Base-by-base conservation (phyloP, 2,888 invertebrate genomes). In the Endotricha flammealis region DNA sequence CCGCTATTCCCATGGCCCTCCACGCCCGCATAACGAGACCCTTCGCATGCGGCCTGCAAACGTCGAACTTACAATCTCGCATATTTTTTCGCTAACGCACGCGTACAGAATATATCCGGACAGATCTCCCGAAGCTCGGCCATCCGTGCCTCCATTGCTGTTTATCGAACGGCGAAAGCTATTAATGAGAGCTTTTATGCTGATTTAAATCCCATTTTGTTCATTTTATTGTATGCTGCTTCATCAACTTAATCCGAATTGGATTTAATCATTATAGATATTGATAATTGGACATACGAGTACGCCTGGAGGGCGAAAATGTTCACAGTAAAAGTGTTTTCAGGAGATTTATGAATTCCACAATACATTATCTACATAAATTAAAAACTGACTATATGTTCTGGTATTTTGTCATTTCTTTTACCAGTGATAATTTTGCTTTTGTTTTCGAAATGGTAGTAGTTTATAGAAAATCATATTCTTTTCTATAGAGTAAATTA, bases 1-100 rank as follows among this genome's bases (percentile, higher is more conserved):
- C 20, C 20, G 20, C 20, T 7, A 6, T 2, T 24, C 25, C 2
- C 11, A 8, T 25, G 27, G 27, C 32, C 27, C 1, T 16, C 11
- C 32, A 2, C 8, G 13, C 3, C 3, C 32, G 12, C 25, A 24
- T 34, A 38, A 38, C 38, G 29, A 38, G 38, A 24, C 33, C 12
- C 17, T 38, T 38, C 33, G 20, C 10, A 38, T 38, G 38, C 38
- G 29, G 33, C 16, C 12, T 24, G 29, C 29, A 20, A 6, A 29
- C 38, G 13, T 12, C 30, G 20, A 22, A 38, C 38, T 38, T 33
- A 38, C 29, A 38, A 38, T 38, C 35, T 29, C 22, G 35, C 35
- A 35, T 29, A 35, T 35, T 35, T 35, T 35, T 35, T 35, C 35
- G 28, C 10, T 12, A 13, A 23, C 20, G 22, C 25, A 35, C 35